These are phyloP conservation scores for Gadus macrocephalus DNA, from an alignment of 2,113 vertebrate genomes.

Conservation along the genomic window DNA sequence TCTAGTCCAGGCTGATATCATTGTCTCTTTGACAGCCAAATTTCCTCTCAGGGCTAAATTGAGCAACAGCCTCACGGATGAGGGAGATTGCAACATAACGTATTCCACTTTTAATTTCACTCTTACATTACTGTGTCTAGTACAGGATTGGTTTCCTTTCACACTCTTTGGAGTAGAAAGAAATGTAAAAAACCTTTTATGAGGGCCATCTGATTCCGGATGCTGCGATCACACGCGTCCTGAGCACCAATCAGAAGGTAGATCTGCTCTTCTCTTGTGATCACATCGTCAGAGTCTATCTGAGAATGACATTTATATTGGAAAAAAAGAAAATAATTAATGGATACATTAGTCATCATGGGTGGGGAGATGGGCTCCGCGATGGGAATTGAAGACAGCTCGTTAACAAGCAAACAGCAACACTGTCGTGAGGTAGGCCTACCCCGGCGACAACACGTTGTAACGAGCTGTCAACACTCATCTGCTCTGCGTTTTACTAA, in stretches of 20 bases:
- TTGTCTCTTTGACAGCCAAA: neutral
- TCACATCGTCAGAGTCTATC: slow-evolving; percentile 87
- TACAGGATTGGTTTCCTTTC: neutral
- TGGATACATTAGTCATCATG: too few species aligned
- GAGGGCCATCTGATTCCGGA: slow-evolving; percentile 66
- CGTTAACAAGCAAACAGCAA: too few species aligned
- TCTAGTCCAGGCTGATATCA: neutral
- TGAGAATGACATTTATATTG: slow-evolving; percentile 33
- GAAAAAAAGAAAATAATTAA: too few species aligned
- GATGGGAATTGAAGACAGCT: too few species aligned
- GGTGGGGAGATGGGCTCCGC: too few species aligned
- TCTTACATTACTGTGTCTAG: neutral
- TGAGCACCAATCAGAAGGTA: slow-evolving; percentile 82
- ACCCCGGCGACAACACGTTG: too few species aligned
- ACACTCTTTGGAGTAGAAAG: neutral
- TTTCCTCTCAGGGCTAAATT: neutral
- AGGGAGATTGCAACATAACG: neutral
- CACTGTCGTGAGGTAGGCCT: too few species aligned
- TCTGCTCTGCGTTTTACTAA: too few species aligned
- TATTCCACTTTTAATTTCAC: neutral
- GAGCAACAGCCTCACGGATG: neutral
- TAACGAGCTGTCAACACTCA: too few species aligned
- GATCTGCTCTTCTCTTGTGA: slow-evolving; percentile 88
- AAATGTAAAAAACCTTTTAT: slow-evolving; percentile 17
- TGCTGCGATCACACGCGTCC: slow-evolving; percentile 75